These are phyloP conservation scores for Ptilorrhoa leucosticta DNA, from an alignment of 2,113 vertebrate species.

Conservation along the genomic window DNA sequence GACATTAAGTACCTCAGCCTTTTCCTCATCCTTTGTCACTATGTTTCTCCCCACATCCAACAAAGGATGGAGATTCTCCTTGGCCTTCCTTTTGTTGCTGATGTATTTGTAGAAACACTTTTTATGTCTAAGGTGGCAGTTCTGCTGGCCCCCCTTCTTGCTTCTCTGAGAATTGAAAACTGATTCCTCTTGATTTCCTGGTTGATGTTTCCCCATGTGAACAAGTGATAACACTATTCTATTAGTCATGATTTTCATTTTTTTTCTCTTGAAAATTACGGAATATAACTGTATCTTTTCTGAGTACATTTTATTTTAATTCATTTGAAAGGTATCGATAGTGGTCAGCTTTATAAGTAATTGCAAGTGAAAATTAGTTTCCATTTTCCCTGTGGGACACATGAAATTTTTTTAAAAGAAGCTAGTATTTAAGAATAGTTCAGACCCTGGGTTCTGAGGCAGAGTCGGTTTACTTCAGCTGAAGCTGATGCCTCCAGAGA, in stretches of 20 bases:
- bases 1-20: not conserved
- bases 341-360: not conserved
- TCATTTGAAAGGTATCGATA: not conserved
- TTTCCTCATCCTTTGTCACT: not conserved
- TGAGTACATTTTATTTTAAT: not conserved
- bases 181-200: not conserved
- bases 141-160: not conserved
- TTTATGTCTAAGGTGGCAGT: not conserved
- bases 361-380: not conserved
- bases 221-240: not conserved
- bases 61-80: not conserved
- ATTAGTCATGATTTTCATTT: not conserved
- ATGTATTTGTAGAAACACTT: not conserved
- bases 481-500: not conserved
- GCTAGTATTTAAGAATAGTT: not conserved
- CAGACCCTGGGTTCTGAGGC: not conserved
- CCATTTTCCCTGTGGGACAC: not conserved
- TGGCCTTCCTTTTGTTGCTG: not conserved
- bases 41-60: not conserved
- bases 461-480: not conserved
- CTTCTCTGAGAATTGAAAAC: not conserved
- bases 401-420: not conserved
- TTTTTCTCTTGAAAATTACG: not conserved
- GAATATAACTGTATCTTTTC: not conserved
- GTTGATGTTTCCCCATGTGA: not conserved